Conservation (phyloP, 2,888 invertebrate genomes). For the Cerastis rubricosa region DNA sequence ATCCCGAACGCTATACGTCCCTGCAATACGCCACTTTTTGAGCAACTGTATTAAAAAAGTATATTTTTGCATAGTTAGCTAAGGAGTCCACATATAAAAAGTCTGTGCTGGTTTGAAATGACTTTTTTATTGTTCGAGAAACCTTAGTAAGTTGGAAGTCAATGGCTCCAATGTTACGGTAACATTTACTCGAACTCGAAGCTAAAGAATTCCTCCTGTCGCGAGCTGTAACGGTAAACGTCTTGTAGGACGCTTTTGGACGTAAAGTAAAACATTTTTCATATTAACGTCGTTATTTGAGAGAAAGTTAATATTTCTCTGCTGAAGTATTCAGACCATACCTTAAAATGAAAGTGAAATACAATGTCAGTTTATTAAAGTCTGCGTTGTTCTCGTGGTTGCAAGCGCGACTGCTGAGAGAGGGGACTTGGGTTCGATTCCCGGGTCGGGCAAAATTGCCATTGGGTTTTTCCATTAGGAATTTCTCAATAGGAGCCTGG, state of each 20-base stretch:
- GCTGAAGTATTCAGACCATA: slow-evolving; percentile 9
- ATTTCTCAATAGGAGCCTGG: too few species aligned
- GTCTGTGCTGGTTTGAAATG: not conserved
- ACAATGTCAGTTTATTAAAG: slow-evolving; percentile 1
- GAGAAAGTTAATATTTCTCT: slow-evolving; percentile 39
- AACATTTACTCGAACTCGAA: slow-evolving; percentile 28
- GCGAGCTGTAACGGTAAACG: slow-evolving; percentile 43
- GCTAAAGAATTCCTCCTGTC: slow-evolving; percentile 47
- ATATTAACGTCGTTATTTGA: not conserved
- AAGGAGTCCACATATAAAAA: not conserved
- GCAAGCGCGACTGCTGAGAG: too few species aligned
- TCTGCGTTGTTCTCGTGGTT: too few species aligned
- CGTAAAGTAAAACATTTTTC: slow-evolving; percentile 31
- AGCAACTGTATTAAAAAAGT: too few species aligned
- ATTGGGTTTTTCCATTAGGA: too few species aligned
- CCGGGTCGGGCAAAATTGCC: too few species aligned
- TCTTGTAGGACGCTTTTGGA: slow-evolving; percentile 12
- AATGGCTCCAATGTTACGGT: slow-evolving; percentile 46
- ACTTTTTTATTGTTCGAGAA: slow-evolving; percentile 19
- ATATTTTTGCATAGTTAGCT: too few species aligned
- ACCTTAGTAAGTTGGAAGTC: slow-evolving; percentile 33
- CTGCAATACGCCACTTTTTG: too few species aligned
- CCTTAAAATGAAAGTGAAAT: slow-evolving; percentile 8
- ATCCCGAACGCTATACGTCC: too few species aligned
- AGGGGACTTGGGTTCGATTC: too few species aligned